Conservation (phyloP, 2,888 invertebrate genomes). For the Conchocele bisecta region DNA sequence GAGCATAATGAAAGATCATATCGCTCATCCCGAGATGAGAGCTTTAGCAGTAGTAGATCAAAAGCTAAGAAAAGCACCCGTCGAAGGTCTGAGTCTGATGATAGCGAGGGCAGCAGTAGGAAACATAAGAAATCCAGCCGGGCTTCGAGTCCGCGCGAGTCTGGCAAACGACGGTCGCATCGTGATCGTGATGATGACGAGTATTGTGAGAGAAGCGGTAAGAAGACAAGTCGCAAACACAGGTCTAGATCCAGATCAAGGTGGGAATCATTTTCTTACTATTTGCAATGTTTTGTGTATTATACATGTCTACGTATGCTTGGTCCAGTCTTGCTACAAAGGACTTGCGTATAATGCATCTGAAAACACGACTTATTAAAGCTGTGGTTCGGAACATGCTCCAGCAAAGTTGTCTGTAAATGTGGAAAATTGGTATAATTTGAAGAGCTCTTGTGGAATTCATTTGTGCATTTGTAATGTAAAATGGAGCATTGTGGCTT, state of each 20-base stretch:
- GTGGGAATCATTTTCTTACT: constrained; percentile 73
- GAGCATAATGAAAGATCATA: constrained; percentile 46
- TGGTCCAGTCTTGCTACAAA: too few relatives aligned
- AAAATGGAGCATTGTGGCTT: too few relatives aligned
- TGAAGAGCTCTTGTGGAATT: too few relatives aligned
- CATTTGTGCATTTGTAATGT: too few relatives aligned
- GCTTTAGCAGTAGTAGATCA: constrained; percentile 42
- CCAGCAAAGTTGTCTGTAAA: too few relatives aligned
- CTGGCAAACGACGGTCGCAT: constrained; percentile 13
- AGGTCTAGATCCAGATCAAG: constrained; percentile 80
- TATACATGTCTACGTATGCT: too few relatives aligned
- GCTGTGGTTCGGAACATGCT: too few relatives aligned
- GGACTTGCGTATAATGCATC: too few relatives aligned
- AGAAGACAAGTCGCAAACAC: constrained; percentile 81
- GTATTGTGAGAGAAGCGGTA: constrained; percentile 77
- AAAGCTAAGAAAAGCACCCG: constrained; percentile 64
- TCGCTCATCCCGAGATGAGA: constrained; percentile 31
- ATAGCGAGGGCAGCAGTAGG: constrained; percentile 47
- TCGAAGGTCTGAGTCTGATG: constrained; percentile 67
- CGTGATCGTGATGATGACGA: constrained; percentile 60
- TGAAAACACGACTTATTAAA: too few relatives aligned
- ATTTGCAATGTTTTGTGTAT: too few relatives aligned
- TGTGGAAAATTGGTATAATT: too few relatives aligned
- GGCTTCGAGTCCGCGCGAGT: constrained; percentile 29
- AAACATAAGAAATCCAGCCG: constrained; percentile 54